Evolutionary conservation across 2,797 vertebrate genomes (phyloP), one percentile per base, ranked within the genome.

Genomic region (Picus viridis): DNA sequence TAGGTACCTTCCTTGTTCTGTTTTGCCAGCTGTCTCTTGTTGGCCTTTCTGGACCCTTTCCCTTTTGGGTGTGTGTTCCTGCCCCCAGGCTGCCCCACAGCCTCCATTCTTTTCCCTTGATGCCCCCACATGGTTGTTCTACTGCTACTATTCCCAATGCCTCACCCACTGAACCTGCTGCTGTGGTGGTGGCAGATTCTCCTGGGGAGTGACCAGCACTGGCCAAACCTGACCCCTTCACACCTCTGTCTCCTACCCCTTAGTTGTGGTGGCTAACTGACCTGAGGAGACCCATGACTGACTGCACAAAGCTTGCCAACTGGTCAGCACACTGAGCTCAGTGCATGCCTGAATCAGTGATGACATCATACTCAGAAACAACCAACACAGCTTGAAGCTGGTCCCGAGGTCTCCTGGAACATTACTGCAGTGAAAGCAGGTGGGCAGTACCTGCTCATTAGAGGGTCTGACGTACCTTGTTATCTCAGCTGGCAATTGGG

Each of bases 341-440:
- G 2, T 17, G 59, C 2, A 2, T 1, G 0, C 24, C 62, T 43
- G 12, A 1, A 41, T 36, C 74, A 51, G 10, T 0, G 0, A 32
- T 56, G 77, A 16, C 54, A n/a, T 2, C n/a, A 26, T 12, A 36
- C 1, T 2, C 39, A 64, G 62, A 12, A 67, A 68, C n/a, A 47
- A 15, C 9, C 0, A 1, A 2, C 29, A 10, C 17, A 27, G 27
- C 39, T 47, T 7, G 23, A 57, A 67, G 17, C 70, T 23, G 62
- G n/a, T 30, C 53, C 86, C 63, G 16, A 49, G 53, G 32, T 36
- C 65, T 16, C 47, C 65, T 27, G 2, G 32, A 59, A 39, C 24
- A 30, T 12, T 9, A 30, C 70, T 5, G 15, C 68, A n/a, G 51
- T 51, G 43, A 56, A 54, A 15, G 77, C 0, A 0, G 30, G 53